A percentile compares a stretch with the other conserved stretches of the same genome.
These are phyloP conservation scores for Chrysomela aeneicollis DNA, from an alignment of 2,888 invertebrate species.

Conservation along the genomic window DNA sequence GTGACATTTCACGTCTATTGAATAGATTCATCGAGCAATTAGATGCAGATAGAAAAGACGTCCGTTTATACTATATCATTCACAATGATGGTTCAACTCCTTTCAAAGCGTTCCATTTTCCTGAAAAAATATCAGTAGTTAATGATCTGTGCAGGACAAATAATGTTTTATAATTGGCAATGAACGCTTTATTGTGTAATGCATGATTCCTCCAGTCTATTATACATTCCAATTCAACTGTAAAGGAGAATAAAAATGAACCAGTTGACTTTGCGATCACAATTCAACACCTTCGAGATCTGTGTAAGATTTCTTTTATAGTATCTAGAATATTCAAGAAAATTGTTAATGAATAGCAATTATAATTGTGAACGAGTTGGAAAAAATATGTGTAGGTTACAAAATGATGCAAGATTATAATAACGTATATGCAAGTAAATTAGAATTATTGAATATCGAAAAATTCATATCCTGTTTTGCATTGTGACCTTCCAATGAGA, in stretches of 20 bases:
- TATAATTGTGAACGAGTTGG: neutral
- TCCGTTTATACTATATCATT: no score
- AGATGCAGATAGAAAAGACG: no score
- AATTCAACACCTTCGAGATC: constrained; percentile 16
- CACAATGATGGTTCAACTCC: no score
- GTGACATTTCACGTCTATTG: no score
- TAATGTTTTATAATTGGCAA: neutral
- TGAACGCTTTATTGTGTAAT: neutral
- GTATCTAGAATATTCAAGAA: neutral
- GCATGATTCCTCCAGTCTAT: neutral
- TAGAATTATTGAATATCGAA: constrained; percentile 20
- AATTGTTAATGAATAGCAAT: constrained; percentile 11
- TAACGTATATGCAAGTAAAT: constrained; percentile 13
- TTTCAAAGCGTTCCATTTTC: no score
- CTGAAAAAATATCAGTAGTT: neutral
- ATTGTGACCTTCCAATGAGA: constrained; percentile 6
- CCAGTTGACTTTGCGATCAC: constrained; percentile 8
- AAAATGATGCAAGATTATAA: constrained; percentile 19
- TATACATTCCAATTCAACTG: constrained; percentile 4
- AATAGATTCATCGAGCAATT: no score
- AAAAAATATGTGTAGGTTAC: constrained; percentile 27
- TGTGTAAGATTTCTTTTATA: neutral
- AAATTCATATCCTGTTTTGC: constrained; percentile 19
- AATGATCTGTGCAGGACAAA: neutral
- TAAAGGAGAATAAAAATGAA: constrained; percentile 10